Conservation (phyloP, 2,113 vertebrate genomes). For the Lontra canadensis region DNA sequence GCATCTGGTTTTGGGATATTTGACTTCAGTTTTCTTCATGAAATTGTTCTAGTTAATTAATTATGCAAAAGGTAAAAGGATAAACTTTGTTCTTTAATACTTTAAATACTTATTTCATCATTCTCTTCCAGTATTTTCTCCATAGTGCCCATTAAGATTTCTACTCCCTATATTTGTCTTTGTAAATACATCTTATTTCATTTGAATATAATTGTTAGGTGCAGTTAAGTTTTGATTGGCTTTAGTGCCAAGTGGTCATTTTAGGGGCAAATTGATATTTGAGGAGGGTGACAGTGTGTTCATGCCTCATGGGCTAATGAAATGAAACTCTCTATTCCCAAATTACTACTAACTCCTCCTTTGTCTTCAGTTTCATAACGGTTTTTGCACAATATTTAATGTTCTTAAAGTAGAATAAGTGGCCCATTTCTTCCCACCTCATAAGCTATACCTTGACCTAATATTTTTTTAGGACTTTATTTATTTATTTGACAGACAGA, state of each 20-base stretch:
- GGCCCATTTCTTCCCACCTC: not conserved
- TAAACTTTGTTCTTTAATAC: not conserved
- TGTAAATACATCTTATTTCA: not conserved
- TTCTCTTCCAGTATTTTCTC: not conserved
- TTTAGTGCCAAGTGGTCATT: not conserved
- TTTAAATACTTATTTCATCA: not conserved
- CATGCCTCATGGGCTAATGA: rapidly evolving
- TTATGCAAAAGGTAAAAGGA: not conserved
- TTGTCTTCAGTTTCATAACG: rapidly evolving
- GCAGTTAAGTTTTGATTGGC: not conserved
- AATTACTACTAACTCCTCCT: slow-evolving; percentile 43
- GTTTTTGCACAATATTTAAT: not conserved
- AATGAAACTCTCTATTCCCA: rapidly evolving
- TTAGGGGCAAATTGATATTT: not conserved
- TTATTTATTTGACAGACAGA: no score
- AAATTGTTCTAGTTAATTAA: not conserved
- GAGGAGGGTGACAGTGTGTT: slow-evolving; percentile 29
- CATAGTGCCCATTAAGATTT: not conserved
- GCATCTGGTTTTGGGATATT: not conserved
- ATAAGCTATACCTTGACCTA: not conserved
- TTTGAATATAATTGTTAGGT: not conserved
- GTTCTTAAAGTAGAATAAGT: not conserved
- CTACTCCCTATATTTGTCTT: not conserved
- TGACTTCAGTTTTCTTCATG: not conserved
- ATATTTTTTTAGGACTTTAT: not conserved